Conservation (phyloP, 2,888 invertebrate species). For the Acanthosepion lycidas region DNA sequence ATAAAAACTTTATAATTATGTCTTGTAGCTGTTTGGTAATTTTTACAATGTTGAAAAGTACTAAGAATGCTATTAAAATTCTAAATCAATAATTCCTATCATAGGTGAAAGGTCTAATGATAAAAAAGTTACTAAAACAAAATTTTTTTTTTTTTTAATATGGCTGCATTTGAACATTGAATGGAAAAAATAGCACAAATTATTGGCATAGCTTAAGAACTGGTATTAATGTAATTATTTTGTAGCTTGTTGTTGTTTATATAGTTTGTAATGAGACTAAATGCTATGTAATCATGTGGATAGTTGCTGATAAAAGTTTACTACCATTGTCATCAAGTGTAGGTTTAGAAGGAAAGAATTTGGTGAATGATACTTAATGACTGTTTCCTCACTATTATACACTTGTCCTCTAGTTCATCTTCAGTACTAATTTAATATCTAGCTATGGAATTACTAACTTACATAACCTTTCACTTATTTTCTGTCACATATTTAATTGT, state of each 20-base stretch:
- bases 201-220: not conserved
- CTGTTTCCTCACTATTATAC: not conserved
- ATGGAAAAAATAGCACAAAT: not conserved
- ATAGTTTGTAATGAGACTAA: not conserved
- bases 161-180: not conserved
- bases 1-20: too few relatives aligned
- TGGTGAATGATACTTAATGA: not conserved
- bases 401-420: not conserved
- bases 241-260: not conserved
- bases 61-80: too few relatives aligned
- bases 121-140: too few relatives aligned
- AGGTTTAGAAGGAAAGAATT: not conserved
- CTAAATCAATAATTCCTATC: too few relatives aligned
- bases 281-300: constrained; percentile 2
- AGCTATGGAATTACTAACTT: not conserved
- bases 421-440: not conserved
- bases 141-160: not conserved
- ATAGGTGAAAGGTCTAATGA: too few relatives aligned
- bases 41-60: too few relatives aligned
- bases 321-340: not conserved
- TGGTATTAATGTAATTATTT: constrained; percentile 18
- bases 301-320: constrained; percentile 33
- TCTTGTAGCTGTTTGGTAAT: too few relatives aligned
- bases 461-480: constrained; percentile 1
- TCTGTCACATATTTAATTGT: not conserved